Conservation (phyloP, 1,140 invertebrate genomes). For the Muscidifurax raptorellus region DNA sequence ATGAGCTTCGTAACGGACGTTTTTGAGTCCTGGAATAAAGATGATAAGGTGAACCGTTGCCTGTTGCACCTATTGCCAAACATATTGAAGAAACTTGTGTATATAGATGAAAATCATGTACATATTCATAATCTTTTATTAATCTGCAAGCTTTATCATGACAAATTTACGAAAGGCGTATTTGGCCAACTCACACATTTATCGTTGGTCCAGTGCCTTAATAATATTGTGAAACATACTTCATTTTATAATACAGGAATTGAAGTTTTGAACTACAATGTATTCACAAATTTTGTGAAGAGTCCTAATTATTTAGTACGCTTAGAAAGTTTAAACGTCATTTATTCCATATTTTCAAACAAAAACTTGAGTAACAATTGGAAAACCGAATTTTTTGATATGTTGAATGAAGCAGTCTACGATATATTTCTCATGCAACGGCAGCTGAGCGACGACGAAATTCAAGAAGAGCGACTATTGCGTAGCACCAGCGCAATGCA, state of each 20-base stretch:
- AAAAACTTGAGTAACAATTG: slow-evolving; percentile 57
- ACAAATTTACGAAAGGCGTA: slow-evolving; percentile 45
- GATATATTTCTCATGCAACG: slow-evolving; percentile 51
- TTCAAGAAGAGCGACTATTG: slow-evolving; percentile 68
- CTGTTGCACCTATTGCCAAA: slow-evolving; percentile 60
- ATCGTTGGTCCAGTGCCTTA: slow-evolving; percentile 66
- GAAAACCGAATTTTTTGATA: slow-evolving; percentile 63
- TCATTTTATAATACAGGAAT: slow-evolving; percentile 11
- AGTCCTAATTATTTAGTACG: slow-evolving; percentile 69
- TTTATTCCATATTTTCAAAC: slow-evolving; percentile 62
- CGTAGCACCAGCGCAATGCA: slow-evolving; percentile 68
- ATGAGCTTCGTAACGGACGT: slow-evolving; percentile 55
- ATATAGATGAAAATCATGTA: slow-evolving; percentile 16
- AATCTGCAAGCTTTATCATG: slow-evolving; percentile 49
- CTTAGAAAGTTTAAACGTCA: slow-evolving; percentile 66
- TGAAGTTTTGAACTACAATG: slow-evolving; percentile 55
- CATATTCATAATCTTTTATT: slow-evolving; percentile 36
- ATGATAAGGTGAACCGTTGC: slow-evolving; percentile 52
- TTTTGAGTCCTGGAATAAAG: slow-evolving; percentile 53
- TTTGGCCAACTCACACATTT: slow-evolving; percentile 65
- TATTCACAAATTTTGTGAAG: slow-evolving; percentile 64
- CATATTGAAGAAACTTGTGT: slow-evolving; percentile 53
- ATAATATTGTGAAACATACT: slow-evolving; percentile 56
- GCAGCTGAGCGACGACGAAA: slow-evolving; percentile 51
- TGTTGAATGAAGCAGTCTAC: slow-evolving; percentile 59